Base-by-base conservation (phyloP, 2,888 invertebrate genomes). In the Esperia sulphurella region DNA sequence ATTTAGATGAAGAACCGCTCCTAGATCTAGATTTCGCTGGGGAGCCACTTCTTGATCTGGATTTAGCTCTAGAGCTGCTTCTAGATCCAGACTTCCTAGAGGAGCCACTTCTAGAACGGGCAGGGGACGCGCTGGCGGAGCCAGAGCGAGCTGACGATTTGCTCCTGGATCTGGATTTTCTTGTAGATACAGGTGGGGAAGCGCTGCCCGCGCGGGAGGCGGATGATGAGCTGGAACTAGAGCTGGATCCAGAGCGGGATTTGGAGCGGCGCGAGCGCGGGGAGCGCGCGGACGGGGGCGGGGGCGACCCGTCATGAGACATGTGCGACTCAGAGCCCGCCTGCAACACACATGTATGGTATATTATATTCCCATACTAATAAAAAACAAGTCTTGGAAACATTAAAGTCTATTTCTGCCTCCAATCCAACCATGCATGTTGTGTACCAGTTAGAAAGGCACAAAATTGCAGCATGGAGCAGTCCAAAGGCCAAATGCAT, bases 271-370 rank as follows among this genome's bases (percentile, higher is more conserved):
- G 21, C 21, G 21, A 2, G 3, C 21, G 21, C 21, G 21, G 33
- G 2, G 33, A 33, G 33, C 33, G 8, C 33, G 33, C 33, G 33
- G 7, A 8, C 21, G 21, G 3, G 21, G 21, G 21, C 21, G 21
- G 21, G 3, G 21, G 21, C 21, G 21, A 81, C 1, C 83, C 79
- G 14, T 75, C 79, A 43, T 69, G 75, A 0, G 85, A 84, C 82
- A 80, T 82, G 60, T 75, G 80, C 1, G 80, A 68, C 3, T 39
- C 39, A 9, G 39, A 39, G 8, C 14, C 39, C 8, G 39, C 14
- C 39, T 39, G 39, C 14, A 39, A 14, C 9, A 21, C 21, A 21
- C 21, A 5, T 21, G 3, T 2, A 5, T 3, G 21, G 2, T 21
- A n/a, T n/a, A n/a, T n/a, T n/a, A n/a, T n/a, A n/a, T n/a, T n/a